These are phyloP conservation scores for Hycleus cichorii DNA, from an alignment of 1,140 invertebrate genomes.

Conservation along the genomic window DNA sequence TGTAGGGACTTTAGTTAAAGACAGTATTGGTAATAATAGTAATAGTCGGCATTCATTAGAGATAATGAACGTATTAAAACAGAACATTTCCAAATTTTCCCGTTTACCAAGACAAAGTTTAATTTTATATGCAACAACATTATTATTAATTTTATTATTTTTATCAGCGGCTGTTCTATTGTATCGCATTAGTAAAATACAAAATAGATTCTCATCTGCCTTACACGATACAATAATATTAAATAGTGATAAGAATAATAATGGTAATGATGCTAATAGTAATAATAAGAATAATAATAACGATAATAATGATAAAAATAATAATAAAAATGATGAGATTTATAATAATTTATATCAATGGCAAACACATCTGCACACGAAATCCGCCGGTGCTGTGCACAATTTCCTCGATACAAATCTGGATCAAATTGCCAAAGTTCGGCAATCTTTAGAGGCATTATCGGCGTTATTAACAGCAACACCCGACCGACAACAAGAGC, in stretches of 20 bases:
- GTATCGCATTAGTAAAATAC: conserved; percentile 44
- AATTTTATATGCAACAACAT: conserved; percentile 41
- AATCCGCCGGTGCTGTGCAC: conserved; percentile 52
- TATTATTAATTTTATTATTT: conserved; percentile 42
- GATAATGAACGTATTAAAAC: conserved; percentile 16
- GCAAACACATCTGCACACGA: conserved; percentile 52
- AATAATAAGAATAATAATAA: neutral
- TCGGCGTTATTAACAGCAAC: conserved; percentile 46
- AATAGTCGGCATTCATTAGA: conserved; percentile 1
- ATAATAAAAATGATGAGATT: conserved; percentile 45
- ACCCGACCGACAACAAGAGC: conserved; percentile 10
- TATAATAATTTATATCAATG: conserved; percentile 52
- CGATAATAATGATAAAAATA: conserved; percentile 28
- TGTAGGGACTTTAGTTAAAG: neutral
- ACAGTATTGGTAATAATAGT: neutral
- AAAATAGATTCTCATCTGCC: conserved; percentile 37
- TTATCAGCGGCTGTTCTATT: conserved; percentile 43
- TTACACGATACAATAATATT: conserved; percentile 24
- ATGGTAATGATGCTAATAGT: no score
- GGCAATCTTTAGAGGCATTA: conserved; percentile 53
- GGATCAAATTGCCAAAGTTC: conserved; percentile 55
- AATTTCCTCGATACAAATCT: conserved; percentile 54
- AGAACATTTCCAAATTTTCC: conserved; percentile 24
- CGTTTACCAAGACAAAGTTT: conserved; percentile 35
- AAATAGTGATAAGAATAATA: neutral